Base-by-base conservation (phyloP, 2,113 vertebrate genomes). In the Dryoscopus gambensis region DNA sequence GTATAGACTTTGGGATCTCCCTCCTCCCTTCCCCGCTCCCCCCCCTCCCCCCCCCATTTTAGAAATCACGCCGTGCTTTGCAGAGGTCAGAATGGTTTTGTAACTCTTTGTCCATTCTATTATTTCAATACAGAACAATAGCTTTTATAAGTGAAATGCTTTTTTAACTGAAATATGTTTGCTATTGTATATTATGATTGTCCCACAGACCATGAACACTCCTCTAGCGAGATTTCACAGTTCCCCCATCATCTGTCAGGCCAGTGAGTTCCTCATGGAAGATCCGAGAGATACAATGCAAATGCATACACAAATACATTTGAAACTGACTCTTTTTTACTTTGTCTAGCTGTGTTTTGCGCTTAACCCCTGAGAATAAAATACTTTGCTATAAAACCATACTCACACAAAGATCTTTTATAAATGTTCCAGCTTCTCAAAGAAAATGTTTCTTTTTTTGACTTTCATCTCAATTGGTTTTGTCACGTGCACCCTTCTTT, bases 161-260 rank as follows among this genome's bases (percentile, higher is more conserved):
- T 90, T 60, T 63, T 50, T 76, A 89, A 62, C 25, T n/a, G 21
- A 91, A 93, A 91, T 93, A 57, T 46, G 90, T 70, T 90, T 77
- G 21, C 88, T 90, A 95, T 97, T 95, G 86, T 95, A 52, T 47
- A 96, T 95, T 97, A 94, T 96, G 39, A 84, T 88, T 96, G 83
- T 47, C 68, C 71, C 42, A 77, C 15, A 80, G 92, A 96, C 83
- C 96, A 74, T 95, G 96, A 97, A 95, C 55, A 25, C 23, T n/a
- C 14, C 33, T 77, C 60, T 31, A 93, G 35, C 46, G 80, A 55
- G 17, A 69, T 83, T 93, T 94, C 50, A 85, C 67, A 59, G 64
- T 31, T 88, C 53, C 23, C 88, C n/a, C 5, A 5, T 27, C 63
- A 85, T 57, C 63, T 86, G 42, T 47, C 70, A 92, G 59, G 42